phyloP scores from a whole-genome alignment of 1,140 invertebrate species.

The Thaumetopoea pityocampa region DNA sequence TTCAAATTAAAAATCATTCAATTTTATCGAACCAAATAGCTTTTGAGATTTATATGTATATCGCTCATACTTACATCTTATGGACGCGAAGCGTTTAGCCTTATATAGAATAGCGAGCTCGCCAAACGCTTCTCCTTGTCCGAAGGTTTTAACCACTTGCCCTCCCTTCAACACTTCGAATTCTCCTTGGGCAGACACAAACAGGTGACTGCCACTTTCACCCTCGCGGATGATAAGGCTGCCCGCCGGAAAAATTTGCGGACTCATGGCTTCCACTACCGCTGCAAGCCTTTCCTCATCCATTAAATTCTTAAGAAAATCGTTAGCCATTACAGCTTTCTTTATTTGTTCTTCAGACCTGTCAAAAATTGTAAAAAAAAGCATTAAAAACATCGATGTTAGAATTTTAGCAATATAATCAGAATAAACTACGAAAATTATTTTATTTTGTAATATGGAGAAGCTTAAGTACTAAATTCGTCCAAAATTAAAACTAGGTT shows the following conservation, averaged over 20 bases:
- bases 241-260: conserved; percentile 83
- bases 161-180: conserved; percentile 91
- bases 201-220: conserved; percentile 87
- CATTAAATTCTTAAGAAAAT: conserved; percentile 93
- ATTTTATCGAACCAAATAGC: too few species aligned
- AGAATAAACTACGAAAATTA: too few species aligned
- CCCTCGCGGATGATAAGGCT: conserved; percentile 93
- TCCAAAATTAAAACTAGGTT: too few species aligned
- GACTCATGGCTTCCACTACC: conserved; percentile 95
- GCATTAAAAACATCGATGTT: not conserved
- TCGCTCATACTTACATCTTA: conserved; percentile 83
- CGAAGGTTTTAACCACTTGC: conserved; percentile 86
- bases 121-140: conserved; percentile 92
- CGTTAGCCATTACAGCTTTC: conserved; percentile 86
- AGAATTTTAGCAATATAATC: too few species aligned
- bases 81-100: conserved; percentile 91
- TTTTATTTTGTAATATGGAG: too few species aligned
- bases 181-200: conserved; percentile 88
- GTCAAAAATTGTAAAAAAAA: conserved; percentile 1
- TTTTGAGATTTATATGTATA: too few species aligned
- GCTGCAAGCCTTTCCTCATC: conserved; percentile 87
- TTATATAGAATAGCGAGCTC: conserved; percentile 96
- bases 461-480: too few species aligned
- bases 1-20: too few species aligned
- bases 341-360: conserved; percentile 76